Percentiles rank a stretch among this genome's conserved stretches.
These are phyloP conservation scores for Melipona beecheii DNA, from an alignment of 2,888 invertebrate genomes.

Conservation along the genomic window DNA sequence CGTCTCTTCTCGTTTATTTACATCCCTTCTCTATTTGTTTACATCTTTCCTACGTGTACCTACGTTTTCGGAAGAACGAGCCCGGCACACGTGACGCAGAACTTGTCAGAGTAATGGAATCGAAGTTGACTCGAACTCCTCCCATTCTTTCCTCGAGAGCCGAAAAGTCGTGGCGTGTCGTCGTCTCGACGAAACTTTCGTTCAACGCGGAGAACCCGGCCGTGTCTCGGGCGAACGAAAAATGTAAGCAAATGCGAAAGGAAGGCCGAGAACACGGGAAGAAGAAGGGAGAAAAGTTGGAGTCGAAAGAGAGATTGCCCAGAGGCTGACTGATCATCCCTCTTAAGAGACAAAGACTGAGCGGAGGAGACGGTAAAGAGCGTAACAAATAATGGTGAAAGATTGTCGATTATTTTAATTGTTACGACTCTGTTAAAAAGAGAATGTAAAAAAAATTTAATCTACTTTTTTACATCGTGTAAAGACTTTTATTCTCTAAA, in stretches of 20 bases:
- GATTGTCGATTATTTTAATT: too few species aligned
- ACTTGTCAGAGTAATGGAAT: neutral
- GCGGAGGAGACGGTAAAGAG: neutral
- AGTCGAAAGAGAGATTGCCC: conserved; percentile 8
- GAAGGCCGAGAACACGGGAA: neutral
- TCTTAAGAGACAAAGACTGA: neutral
- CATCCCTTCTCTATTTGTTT: neutral
- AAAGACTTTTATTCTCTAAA: too few species aligned
- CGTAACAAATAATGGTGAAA: too few species aligned
- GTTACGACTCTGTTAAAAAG: too few species aligned
- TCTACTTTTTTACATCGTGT: too few species aligned
- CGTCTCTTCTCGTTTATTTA: neutral
- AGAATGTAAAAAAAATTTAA: too few species aligned
- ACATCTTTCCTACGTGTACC: neutral
- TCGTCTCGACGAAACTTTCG: conserved; percentile 22
- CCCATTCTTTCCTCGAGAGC: neutral
- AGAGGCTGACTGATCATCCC: conserved; percentile 30
- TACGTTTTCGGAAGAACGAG: neutral
- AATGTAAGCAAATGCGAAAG: conserved; percentile 27
- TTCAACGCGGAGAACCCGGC: neutral
- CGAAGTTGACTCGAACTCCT: conserved; percentile 2
- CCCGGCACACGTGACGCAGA: neutral
- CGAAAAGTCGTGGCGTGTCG: neutral
- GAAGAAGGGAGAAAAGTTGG: conserved; percentile 5
- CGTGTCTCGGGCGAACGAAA: neutral